phyloP scores from a whole-genome alignment of 2,113 vertebrate species.

The Miniopterus natalensis region DNA sequence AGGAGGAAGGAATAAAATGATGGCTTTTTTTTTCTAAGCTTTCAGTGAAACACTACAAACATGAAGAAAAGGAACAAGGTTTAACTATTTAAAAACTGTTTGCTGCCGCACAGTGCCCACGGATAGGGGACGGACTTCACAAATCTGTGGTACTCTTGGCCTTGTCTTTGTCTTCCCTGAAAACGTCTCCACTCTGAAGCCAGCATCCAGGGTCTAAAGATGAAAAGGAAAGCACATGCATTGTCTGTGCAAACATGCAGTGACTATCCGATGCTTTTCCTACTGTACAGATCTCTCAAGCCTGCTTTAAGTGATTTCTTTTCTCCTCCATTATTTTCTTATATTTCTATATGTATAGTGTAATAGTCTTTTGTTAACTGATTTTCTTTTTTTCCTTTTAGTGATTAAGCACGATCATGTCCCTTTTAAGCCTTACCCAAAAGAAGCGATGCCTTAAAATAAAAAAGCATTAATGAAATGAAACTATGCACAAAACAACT shows the following conservation, averaged over 20 bases:
- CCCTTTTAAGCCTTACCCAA: conserved; percentile 92
- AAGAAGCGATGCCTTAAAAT: conserved; percentile 94
- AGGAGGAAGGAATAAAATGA: conserved; percentile 85
- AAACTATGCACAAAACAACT: conserved; percentile 91
- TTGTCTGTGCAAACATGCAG: conserved; percentile 94
- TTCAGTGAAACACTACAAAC: conserved; percentile 90
- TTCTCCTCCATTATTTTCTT: conserved; percentile 95
- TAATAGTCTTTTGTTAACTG: conserved; percentile 96
- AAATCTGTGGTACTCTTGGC: conserved; percentile 87
- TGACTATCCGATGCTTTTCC: conserved; percentile 91
- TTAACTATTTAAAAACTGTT: conserved; percentile 86
- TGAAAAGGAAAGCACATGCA: conserved; percentile 91
- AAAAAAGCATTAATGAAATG: conserved; percentile 91
- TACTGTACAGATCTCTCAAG: conserved; percentile 97
- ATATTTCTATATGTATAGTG: conserved; percentile 99
- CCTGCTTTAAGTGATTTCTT: conserved; percentile 92
- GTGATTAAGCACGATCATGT: conserved; percentile 92
- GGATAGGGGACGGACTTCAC: conserved; percentile 86
- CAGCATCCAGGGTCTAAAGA: conserved; percentile 86
- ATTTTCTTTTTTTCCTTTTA: conserved; percentile 91
- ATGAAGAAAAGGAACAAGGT: conserved; percentile 87
- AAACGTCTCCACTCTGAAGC: conserved; percentile 89
- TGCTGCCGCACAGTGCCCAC: conserved; percentile 86
- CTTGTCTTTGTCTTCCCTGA: conserved; percentile 87
- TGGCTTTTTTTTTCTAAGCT: conserved; percentile 86